A percentile compares a stretch with the other conserved stretches of the same genome.
phyloP scores from a whole-genome alignment of 2,888 invertebrate genomes.

The Byasa hedistus region DNA sequence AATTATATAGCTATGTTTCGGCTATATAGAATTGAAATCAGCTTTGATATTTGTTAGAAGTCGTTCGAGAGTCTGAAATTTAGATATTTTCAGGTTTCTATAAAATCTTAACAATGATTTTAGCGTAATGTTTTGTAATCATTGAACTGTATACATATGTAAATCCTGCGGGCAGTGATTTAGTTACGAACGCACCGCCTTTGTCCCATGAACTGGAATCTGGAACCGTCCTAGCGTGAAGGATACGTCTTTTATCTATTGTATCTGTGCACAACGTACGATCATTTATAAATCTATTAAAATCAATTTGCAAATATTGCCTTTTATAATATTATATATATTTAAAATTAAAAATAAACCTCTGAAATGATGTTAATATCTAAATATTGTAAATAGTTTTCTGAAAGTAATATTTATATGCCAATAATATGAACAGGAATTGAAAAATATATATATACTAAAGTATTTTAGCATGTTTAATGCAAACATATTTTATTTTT shows the following conservation, averaged over 20 bases:
- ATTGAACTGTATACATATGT: conserved; percentile 15
- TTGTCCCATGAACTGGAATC: conserved; percentile 26
- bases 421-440: no score
- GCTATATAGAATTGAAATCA: no score
- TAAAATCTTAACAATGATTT: background rate
- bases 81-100: background rate
- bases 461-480: no score
- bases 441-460: no score
- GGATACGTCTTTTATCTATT: conserved; percentile 24
- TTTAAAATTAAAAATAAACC: no score
- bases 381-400: background rate
- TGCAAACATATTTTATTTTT: background rate
- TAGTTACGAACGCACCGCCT: conserved; percentile 10
- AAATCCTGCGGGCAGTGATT: conserved; percentile 10
- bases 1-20: no score
- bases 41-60: background rate
- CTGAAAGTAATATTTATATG: background rate
- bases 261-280: background rate
- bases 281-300: background rate
- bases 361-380: background rate
- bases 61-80: background rate
- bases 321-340: background rate
- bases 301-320: no score
- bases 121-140: background rate
- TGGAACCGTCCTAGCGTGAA: conserved; percentile 28